Conservation (phyloP, 2,888 invertebrate genomes). For the Troides aeacus region DNA sequence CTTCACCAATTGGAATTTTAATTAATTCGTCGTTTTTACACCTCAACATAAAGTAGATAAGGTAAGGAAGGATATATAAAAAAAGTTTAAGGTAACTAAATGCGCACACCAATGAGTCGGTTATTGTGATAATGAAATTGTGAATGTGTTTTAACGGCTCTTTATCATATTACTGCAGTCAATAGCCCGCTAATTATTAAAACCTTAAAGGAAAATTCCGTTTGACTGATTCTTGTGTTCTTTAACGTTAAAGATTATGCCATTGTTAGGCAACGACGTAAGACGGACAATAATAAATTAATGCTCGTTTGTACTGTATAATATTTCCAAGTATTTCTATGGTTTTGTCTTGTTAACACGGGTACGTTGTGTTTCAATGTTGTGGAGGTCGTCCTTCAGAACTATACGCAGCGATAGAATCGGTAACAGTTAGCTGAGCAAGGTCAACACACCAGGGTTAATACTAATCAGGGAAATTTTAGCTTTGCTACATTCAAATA, state of each 20-base stretch:
- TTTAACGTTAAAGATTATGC: background rate
- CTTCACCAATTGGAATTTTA: conserved; percentile 18
- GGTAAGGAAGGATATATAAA: conserved; percentile 7
- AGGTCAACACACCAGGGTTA: conserved; percentile 26
- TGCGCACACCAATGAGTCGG: background rate
- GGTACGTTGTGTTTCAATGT: conserved; percentile 21
- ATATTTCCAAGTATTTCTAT: conserved; percentile 12
- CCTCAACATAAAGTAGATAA: background rate
- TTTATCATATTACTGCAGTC: background rate
- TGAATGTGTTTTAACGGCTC: conserved; percentile 1
- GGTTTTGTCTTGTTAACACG: conserved; percentile 18
- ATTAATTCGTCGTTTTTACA: conserved; percentile 17
- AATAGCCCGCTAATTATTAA: background rate
- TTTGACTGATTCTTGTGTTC: too few species aligned
- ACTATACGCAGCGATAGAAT: conserved; percentile 21
- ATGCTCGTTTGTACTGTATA: conserved; percentile 13
- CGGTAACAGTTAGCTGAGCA: conserved; percentile 18
- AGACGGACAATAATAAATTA: conserved; percentile 5
- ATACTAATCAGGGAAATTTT: conserved; percentile 8
- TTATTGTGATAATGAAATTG: conserved; percentile 5
- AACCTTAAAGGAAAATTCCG: conserved; percentile 4
- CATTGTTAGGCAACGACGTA: background rate
- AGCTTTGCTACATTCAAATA: background rate
- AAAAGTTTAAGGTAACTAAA: background rate
- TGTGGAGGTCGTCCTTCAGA: conserved; percentile 18